Evolutionary conservation across 1,140 invertebrate genomes (phyloP).

Genomic region (Melitaea cinxia): DNA sequence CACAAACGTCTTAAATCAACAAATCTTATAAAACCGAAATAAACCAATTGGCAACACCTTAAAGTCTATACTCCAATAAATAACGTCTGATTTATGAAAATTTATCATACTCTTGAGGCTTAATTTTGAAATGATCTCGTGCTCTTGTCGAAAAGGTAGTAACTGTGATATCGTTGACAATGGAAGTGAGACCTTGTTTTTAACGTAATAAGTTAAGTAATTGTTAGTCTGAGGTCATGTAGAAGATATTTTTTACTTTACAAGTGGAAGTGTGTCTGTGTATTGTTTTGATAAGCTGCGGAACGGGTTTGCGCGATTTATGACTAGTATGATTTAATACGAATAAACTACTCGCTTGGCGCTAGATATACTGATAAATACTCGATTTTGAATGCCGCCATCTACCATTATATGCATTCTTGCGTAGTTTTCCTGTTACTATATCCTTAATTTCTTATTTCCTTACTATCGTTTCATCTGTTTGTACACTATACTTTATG

Average conservation of each 20-base stretch:
- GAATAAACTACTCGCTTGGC: conserved; percentile 78
- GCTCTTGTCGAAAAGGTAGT: conserved; percentile 46
- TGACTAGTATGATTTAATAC: conserved; percentile 80
- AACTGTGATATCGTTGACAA: conserved; percentile 45
- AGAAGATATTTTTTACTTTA: conserved; percentile 66
- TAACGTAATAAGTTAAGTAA: conserved; percentile 51
- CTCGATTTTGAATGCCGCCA: conserved; percentile 66
- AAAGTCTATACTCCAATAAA: conserved; percentile 80
- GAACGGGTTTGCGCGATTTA: conserved; percentile 81
- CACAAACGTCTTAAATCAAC: conserved; percentile 59
- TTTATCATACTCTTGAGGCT: conserved; percentile 80
- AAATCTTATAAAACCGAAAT: conserved; percentile 69
- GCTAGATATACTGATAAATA: conserved; percentile 51
- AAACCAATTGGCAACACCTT: conserved; percentile 77
- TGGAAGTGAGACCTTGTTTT: conserved; percentile 58
- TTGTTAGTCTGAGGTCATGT: conserved; percentile 36
- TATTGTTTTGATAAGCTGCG: conserved; percentile 82
- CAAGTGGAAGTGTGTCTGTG: conserved; percentile 76
- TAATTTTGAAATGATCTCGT: conserved; percentile 78
- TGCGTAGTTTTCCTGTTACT: neutral
- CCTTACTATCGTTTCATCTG: neutral
- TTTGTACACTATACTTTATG: neutral
- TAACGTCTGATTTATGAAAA: conserved; percentile 80
- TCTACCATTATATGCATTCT: conserved; percentile 16
- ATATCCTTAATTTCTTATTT: neutral